phyloP scores from a whole-genome alignment of 1,140 invertebrate species.

The Meloidogyne chitwoodi region DNA sequence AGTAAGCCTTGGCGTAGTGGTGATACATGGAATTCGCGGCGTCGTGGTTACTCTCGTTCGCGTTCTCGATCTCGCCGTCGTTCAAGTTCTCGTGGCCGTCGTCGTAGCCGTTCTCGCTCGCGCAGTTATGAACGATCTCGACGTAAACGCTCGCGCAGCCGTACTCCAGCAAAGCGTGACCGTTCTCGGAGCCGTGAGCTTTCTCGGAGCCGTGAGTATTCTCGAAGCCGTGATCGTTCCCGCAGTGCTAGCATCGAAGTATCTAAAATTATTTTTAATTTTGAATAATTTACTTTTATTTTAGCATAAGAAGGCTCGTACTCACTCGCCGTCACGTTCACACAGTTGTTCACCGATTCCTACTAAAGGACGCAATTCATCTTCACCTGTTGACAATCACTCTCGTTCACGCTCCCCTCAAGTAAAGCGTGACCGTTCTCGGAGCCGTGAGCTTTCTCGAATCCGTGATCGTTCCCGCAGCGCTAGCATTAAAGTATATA shows the following conservation, averaged over 20 bases:
- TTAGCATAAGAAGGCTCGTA: slow-evolving; percentile 6
- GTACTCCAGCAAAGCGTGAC: neutral
- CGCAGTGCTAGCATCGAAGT: neutral
- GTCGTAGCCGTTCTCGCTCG: slow-evolving; percentile 14
- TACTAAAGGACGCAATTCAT: slow-evolving; percentile 8
- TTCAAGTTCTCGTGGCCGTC: slow-evolving; percentile 16
- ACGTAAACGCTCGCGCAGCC: neutral
- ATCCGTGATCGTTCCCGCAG: neutral
- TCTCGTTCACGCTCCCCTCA: neutral
- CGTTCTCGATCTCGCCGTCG: slow-evolving; percentile 16
- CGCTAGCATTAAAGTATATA: neutral
- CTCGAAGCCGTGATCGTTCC: neutral
- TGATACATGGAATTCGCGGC: slow-evolving; percentile 18
- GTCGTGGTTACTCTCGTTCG: slow-evolving; percentile 20
- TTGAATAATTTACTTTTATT: neutral
- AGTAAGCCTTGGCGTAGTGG: slow-evolving; percentile 33
- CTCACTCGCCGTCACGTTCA: slow-evolving; percentile 18
- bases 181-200: slow-evolving; percentile 19
- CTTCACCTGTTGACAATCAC: neutral
- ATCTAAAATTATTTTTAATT: neutral
- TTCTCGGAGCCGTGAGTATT: neutral
- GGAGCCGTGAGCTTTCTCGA: neutral
- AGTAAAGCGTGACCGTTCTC: neutral
- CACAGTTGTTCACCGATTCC: neutral
- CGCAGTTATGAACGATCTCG: slow-evolving; percentile 15